Evolutionary conservation across 2,888 invertebrate genomes (phyloP), one percentile per base, ranked within the genome.

Genomic region (Augiades crinisus): DNA sequence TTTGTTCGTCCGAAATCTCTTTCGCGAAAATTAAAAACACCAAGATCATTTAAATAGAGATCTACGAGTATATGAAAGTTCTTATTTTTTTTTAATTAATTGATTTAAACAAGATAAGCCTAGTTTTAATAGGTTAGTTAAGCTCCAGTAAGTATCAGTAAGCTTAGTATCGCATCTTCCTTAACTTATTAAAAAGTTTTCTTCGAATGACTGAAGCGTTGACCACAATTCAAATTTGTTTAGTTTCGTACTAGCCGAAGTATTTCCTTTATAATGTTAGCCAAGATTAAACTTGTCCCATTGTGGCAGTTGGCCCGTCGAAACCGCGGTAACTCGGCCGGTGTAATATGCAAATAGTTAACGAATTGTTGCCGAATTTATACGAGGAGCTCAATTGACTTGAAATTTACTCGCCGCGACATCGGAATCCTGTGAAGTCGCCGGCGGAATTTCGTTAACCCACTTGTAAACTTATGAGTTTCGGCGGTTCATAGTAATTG

Each of bases 261-360:
- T 12, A 2, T 12, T 12, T 5, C 24, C 14, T 2, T 16, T 41
- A 41, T 7, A n/a, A 17, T 5, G n/a, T n/a, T 7, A 41, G 30
- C 12, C 7, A 22, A 24, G 24, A 34, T 24, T 8, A 41, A 41
- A 24, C 41, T 49, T 16, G 7, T 19, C n/a, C 22, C 47, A 10
- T n/a, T 7, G 34, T 12, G 13, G 13, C 22, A 33, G 31, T 33
- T 30, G 16, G 13, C 17, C 16, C 10, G 21, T 10, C 10, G 12
- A 13, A 22, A 34, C 22, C 10, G n/a, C 13, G 30, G 31, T 7
- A 40, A 21, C 34, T 40, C 17, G 12, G 24, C 8, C 24, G 43
- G 36, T 50, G 43, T 50, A 50, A 50, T 36, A 50, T 50, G 43
- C 36, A 50, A 50, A 50, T 50, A 36, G 50, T 50, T 50, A 36